Base-by-base conservation (phyloP, 2,113 vertebrate species). In the Chionomys nivalis region DNA sequence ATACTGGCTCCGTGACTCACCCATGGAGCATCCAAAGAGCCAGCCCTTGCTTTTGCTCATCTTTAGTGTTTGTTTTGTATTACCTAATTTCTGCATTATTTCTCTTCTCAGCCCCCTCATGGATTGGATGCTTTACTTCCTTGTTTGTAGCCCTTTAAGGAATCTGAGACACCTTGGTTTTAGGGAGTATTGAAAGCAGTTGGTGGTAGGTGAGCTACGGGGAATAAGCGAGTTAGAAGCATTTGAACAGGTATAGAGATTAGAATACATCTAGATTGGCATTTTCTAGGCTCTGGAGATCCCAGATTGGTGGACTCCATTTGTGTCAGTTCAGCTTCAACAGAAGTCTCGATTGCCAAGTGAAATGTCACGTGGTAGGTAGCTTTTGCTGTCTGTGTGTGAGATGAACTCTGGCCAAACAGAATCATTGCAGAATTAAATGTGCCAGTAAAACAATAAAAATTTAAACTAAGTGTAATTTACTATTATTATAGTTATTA, bases 381-480 rank as follows among this genome's bases (percentile, higher is more conserved):
- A 39, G 70, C 55, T 96, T 93, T 96, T 79, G 58, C 55, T 90
- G n/a, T 81, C 31, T 93, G 70, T 92, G n/a, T 87, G 47, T 82
- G 75, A 83, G 55, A n/a, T 36, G 65, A 61, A 33, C 72, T 44
- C 17, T 85, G 23, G 65, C 33, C 49, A 90, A 85, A 52, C 7
- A 85, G 83, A 10, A 72, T 66, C 52, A 8, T 28, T 94, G 89
- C 70, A 89, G 75, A 94, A 75, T 95, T 95, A 94, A 89, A 79
- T 94, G 87, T 79, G 42, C 70, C 83, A 58, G 26, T 13, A 79
- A 81, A 88, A 36, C 39, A 68, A 78, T 89, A 76, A 65, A 77
- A 17, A 49, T 14, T 28, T 61, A 83, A 75, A 58, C 9, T 66
- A 31, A 77, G 21, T 52, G 5, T 92, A 75, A 72, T 39, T 49